Percentiles rank a stretch among this genome's conserved stretches.
Evolutionary conservation across 35 echinoderm and acorn worm species (phyloP).

Genomic region (Anneissia japonica): DNA sequence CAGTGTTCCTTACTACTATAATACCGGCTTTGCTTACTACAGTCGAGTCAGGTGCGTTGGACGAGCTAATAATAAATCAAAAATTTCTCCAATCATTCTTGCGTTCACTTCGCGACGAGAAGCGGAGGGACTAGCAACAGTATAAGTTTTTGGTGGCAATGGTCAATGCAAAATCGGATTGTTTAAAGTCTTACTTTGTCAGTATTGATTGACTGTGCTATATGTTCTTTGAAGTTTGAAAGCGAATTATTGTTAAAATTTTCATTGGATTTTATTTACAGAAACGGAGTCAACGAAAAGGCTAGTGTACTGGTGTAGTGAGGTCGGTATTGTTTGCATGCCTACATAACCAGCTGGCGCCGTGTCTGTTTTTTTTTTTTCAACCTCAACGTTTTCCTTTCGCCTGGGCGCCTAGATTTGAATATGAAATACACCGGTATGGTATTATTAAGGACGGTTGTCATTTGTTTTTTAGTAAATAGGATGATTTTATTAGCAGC

Average conservation of each 20-base stretch:
- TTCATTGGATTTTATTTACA: not conserved
- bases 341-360: not conserved
- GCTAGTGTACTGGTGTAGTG: not conserved
- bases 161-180: no score
- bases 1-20: no score
- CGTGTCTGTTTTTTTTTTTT: not conserved
- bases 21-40: not conserved
- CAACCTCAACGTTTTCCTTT: no score
- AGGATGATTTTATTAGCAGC: not conserved
- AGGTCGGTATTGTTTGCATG: not conserved
- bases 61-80: not conserved
- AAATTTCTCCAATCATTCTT: not conserved
- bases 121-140: not conserved
- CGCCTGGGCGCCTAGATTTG: not conserved
- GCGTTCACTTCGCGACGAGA: not conserved
- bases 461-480: not conserved
- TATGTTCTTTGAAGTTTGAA: not conserved
- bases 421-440: not conserved
- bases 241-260: not conserved
- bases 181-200: no score
- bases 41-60: not conserved
- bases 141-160: no score
- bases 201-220: no score
- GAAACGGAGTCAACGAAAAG: not conserved
- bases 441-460: not conserved